Base-by-base conservation (phyloP, 2,113 vertebrate species). In the Coturnix japonica region DNA sequence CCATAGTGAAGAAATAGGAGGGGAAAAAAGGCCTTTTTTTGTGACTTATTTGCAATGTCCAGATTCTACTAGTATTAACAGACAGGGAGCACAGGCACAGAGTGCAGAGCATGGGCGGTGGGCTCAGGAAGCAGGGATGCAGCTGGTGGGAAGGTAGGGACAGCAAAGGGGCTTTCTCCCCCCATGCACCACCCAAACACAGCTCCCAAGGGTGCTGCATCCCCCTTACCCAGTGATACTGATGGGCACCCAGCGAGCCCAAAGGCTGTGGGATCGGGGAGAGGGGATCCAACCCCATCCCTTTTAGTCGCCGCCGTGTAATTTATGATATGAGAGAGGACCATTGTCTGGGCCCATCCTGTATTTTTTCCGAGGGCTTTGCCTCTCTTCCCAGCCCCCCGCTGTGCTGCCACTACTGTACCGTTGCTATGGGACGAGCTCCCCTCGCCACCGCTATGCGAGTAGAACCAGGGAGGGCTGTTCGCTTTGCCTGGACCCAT, bases 351-450 rank as follows among this genome's bases (percentile, higher is more conserved):
- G 93, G 31, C 91, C 80, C 91, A 87, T 97, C 37, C 95, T 96
- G 95, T 92, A 91, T 95, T 95, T 96, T 80, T 80, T 91, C 91
- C 86, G 75, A 88, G 93, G 79, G 81, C 91, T 95, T 75, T 85
- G 81, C 94, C 93, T 93, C 94, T 95, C 96, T 97, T 97, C 97
- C 97, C 97, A 97, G 97, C 57, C 97, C 97, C 96, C 96, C 79
- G 96, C 95, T 91, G 97, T n/a, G 96, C 66, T 31, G n/a, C 60
- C 0, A 89, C 94, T 96, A 96, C 97, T 94, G 95, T 95, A 96
- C 82, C 11, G 97, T 98, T 97, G 97, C 98, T 95, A 98, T 96
- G 97, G 97, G 96, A 89, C 94, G 28, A 69, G 92, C 91, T 94
- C 76, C 70, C 81, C 46, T 60, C 8, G 51, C 93, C 47, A 78